These are phyloP conservation scores for Syngnathus scovelli DNA, from an alignment of 2,113 vertebrate species.

Conservation along the genomic window DNA sequence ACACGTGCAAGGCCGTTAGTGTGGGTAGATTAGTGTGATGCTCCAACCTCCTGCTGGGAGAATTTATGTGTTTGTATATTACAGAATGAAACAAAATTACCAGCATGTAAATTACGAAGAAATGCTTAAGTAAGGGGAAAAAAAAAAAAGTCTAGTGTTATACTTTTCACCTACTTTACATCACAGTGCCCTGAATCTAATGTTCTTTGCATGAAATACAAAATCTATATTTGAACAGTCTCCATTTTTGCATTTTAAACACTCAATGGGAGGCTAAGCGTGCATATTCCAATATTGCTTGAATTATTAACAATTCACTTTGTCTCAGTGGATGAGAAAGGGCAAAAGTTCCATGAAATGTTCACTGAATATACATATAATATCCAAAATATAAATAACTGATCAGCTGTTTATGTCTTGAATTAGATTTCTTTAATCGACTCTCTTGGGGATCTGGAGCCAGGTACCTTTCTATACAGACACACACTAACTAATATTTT, in stretches of 20 bases:
- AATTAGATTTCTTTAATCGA: not conserved
- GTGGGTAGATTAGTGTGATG: constrained; percentile 38
- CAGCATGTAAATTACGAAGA: constrained; percentile 6
- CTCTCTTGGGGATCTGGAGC: no score
- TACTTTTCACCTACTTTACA: constrained; percentile 57
- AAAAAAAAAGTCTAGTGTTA: not conserved
- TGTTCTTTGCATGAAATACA: constrained; percentile 65
- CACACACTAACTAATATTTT: not conserved
- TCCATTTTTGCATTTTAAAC: constrained; percentile 80
- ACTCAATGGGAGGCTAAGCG: constrained; percentile 64
- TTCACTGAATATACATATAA: constrained; percentile 6
- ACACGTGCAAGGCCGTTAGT: constrained; percentile 40
- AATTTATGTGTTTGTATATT: constrained; percentile 41
- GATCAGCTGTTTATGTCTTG: not conserved
- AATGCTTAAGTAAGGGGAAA: constrained; percentile 21
- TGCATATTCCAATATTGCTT: constrained; percentile 55
- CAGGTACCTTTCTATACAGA: not conserved
- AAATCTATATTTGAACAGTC: constrained; percentile 89
- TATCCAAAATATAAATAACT: not conserved
- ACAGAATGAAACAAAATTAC: constrained; percentile 28
- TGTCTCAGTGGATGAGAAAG: constrained; percentile 22
- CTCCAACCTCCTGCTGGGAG: constrained; percentile 22
- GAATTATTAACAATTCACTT: constrained; percentile 62
- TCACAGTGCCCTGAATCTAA: constrained; percentile 30
- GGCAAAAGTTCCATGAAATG: constrained; percentile 18